These are phyloP conservation scores for Dinothrombium tinctorium DNA, from an alignment of 1,140 invertebrate species.

Conservation along the genomic window DNA sequence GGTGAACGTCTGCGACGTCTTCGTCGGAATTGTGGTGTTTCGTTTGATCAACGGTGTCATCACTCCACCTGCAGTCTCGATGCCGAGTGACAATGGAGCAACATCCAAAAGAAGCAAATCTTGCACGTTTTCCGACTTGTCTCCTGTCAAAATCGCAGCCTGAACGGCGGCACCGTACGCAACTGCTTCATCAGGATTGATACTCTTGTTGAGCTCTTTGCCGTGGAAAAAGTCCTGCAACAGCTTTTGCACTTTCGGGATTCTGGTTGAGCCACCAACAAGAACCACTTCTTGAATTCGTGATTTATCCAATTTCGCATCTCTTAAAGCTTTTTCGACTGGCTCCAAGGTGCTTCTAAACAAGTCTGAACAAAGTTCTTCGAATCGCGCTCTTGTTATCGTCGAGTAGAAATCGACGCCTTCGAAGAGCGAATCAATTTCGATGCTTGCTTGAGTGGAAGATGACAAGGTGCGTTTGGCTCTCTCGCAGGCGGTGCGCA, in stretches of 20 bases:
- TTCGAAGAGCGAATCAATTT: conserved; percentile 97
- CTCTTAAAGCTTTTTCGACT: conserved; percentile 21
- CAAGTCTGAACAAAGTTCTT: conserved; percentile 77
- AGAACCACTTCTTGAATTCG: conserved; percentile 83
- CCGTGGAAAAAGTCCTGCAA: conserved; percentile 52
- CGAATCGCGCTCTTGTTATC: conserved; percentile 81
- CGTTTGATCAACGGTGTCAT: conserved; percentile 87
- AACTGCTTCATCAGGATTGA: conserved; percentile 77
- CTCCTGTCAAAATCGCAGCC: conserved; percentile 60
- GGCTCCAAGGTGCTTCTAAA: conserved; percentile 26
- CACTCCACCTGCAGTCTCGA: conserved; percentile 87
- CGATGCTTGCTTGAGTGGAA: conserved; percentile 86
- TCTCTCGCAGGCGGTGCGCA: conserved; percentile 89
- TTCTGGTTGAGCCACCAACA: conserved; percentile 93
- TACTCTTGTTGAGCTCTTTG: conserved; percentile 85
- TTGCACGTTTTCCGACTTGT: conserved; percentile 74
- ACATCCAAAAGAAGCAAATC: conserved; percentile 79
- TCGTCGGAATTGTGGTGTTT: conserved; percentile 86
- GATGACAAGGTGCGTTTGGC: conserved; percentile 86
- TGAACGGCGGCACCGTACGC: conserved; percentile 54
- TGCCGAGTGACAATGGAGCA: conserved; percentile 77
- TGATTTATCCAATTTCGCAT: conserved; percentile 22
- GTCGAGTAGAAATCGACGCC: conserved; percentile 95
- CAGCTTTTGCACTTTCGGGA: conserved; percentile 83
- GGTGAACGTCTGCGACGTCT: conserved; percentile 85